These are phyloP conservation scores for Adela reaumurella DNA, from an alignment of 2,888 invertebrate species.

Conservation along the genomic window DNA sequence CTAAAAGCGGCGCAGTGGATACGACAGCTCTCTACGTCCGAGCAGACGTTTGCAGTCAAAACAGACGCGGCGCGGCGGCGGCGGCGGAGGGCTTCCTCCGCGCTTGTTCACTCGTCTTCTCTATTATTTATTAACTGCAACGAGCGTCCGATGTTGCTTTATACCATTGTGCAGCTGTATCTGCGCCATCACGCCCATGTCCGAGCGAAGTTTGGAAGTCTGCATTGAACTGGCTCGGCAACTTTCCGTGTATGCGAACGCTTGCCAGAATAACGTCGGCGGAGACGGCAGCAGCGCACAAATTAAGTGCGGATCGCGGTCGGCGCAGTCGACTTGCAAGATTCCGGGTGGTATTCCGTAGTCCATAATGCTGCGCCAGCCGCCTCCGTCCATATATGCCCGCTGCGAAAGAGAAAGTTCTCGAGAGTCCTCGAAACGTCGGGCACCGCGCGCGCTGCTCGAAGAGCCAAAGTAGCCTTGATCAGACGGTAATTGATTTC, in stretches of 20 bases:
- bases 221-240: constrained; percentile 40
- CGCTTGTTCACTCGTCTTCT: constrained; percentile 46
- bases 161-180: constrained; percentile 51
- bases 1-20: not conserved
- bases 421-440: too few relatives aligned
- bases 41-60: constrained; percentile 51
- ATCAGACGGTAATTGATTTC: too few relatives aligned
- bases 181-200: constrained; percentile 34
- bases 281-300: not conserved
- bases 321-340: not conserved
- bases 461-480: too few relatives aligned
- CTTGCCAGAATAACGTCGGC: not conserved
- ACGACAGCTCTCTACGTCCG: constrained; percentile 24
- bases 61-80: constrained; percentile 39
- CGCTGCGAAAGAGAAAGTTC: too few relatives aligned
- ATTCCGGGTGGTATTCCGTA: not conserved
- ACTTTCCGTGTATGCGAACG: constrained; percentile 50
- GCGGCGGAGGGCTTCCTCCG: constrained; percentile 25
- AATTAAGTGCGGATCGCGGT: not conserved
- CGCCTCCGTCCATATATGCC: too few relatives aligned
- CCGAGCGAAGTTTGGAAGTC: constrained; percentile 36
- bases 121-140: constrained; percentile 56
- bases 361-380: too few relatives aligned
- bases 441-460: too few relatives aligned
- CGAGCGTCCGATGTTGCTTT: constrained; percentile 55